Evolutionary conservation across 2,113 vertebrate species (phyloP), one percentile per base, ranked within the genome.

Genomic region (Cyphomyrus plagiostoma): DNA sequence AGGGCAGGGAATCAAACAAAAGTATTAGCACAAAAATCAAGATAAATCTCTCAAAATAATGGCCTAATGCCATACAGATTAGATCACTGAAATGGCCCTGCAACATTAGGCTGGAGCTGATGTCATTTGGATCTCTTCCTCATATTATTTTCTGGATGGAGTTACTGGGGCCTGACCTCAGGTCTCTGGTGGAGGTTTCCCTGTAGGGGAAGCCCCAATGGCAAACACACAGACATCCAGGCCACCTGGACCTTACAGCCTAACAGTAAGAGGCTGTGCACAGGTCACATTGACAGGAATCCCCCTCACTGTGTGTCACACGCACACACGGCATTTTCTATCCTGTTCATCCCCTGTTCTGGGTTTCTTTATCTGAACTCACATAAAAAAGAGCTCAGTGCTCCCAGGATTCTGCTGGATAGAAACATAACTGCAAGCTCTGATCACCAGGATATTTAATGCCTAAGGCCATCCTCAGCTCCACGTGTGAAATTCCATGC

Each of bases 1-100:
- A 85, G 83, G n/a, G 83, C 45, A 49, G n/a, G 83, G 48, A n/a
- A 50, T 49, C 46, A 86, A 86, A n/a, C n/a, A 49, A 49, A 86
- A 86, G 45, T 42, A 77, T 42, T 35, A 86, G 45, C 39, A 42
- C 45, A n/a, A 50, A 26, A 26, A 86, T 48, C 19, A 50, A 49
- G 45, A 86, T 80, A 26, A 49, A 86, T 50, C 83, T 86, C 45
- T 49, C 83, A 49, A 49, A 86, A 13, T n/a, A 86, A 23, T 86
- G 48, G 23, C 45, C 4, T 50, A n/a, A 50, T 11, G 35, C 45
- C 46, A n/a, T 21, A 50, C 0, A 10, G 46, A 48, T 26, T 49
- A 49, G 83, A 86, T 86, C n/a, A 86, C 46, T 26, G 21, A 85
- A n/a, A 26, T 13, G 3, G 9, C 49, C 83, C 10, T 13, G 5